phyloP scores from a whole-genome alignment of 2,797 vertebrate genomes.

The Myripristis jacobus region DNA sequence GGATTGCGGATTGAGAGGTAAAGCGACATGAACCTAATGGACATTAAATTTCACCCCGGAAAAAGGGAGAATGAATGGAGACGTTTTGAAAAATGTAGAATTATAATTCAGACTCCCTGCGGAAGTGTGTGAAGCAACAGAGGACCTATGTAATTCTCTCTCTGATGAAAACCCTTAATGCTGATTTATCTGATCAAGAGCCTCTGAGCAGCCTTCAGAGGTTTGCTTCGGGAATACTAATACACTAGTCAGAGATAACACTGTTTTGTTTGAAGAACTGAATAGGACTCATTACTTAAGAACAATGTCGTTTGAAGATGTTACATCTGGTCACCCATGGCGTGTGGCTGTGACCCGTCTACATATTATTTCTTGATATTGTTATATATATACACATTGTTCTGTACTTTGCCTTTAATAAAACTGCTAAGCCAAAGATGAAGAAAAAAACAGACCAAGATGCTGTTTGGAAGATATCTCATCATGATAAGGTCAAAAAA shows the following conservation, averaged over 20 bases:
- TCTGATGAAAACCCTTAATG: constrained; percentile 79
- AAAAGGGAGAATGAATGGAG: constrained; percentile 79
- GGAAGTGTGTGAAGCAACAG: constrained; percentile 55
- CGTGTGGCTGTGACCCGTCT: constrained; percentile 18
- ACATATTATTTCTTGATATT: constrained; percentile 4
- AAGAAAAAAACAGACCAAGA: too few species aligned
- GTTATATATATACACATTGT: constrained; percentile 9
- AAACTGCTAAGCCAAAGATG: too few species aligned
- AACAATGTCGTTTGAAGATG: constrained; percentile 23
- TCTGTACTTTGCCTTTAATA: too few species aligned
- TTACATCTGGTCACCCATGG: constrained; percentile 15
- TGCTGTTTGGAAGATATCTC: too few species aligned
- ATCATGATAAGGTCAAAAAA: too few species aligned
- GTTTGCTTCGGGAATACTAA: constrained; percentile 77
- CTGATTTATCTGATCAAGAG: constrained; percentile 81
- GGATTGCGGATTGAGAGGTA: constrained; percentile 51
- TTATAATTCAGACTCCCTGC: constrained; percentile 64
- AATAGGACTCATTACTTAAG: constrained; percentile 17
- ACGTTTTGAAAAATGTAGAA: constrained; percentile 75
- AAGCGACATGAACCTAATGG: constrained; percentile 78
- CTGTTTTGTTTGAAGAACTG: constrained; percentile 42
- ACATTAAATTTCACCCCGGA: constrained; percentile 78
- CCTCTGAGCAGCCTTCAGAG: constrained; percentile 66
- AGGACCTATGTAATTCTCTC: constrained; percentile 75
- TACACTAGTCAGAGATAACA: constrained; percentile 55